A percentile compares a stretch with the other conserved stretches of the same genome.
phyloP scores from a whole-genome alignment of 2,888 invertebrate species.

The Pammene aurita region DNA sequence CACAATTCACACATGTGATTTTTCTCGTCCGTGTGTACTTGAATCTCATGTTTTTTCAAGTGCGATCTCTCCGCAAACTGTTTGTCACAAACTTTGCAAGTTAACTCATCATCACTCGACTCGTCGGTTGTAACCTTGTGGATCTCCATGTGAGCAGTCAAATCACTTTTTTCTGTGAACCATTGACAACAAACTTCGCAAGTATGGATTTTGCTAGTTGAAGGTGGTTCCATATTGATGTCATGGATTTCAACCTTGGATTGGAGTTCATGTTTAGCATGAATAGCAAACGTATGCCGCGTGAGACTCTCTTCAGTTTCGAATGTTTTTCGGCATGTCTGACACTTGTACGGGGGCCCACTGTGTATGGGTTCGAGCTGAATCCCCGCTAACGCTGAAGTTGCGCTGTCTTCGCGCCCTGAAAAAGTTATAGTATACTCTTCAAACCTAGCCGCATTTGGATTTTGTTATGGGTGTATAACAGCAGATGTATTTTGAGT shows the following conservation, averaged over 20 bases:
- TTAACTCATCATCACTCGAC: background rate
- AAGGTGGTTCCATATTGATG: background rate
- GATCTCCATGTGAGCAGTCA: constrained; percentile 1
- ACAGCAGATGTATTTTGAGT: background rate
- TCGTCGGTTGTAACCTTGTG: constrained; percentile 12
- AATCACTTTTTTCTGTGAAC: constrained; percentile 7
- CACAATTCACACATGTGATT: constrained; percentile 3
- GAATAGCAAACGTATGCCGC: constrained; percentile 11
- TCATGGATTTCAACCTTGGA: constrained; percentile 1
- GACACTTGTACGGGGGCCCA: constrained; percentile 4
- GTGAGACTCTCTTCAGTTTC: constrained; percentile 5
- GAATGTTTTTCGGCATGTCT: constrained; percentile 16
- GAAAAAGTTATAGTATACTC: constrained; percentile 13
- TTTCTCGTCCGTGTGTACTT: constrained; percentile 5
- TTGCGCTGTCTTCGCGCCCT: background rate
- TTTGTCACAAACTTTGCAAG: constrained; percentile 8
- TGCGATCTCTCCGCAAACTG: background rate
- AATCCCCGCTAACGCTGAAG: background rate
- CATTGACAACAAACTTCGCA: constrained; percentile 18
- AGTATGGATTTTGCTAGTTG: constrained; percentile 4
- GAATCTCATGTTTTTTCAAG: constrained; percentile 7
- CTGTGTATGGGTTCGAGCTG: background rate
- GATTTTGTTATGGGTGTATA: background rate
- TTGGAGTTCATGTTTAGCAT: constrained; percentile 12
- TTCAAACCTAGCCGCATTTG: background rate